A percentile compares a stretch with the other conserved stretches of the same genome.
phyloP scores from a whole-genome alignment of 1,140 invertebrate species.

The Yoshiicerus persimilis region DNA sequence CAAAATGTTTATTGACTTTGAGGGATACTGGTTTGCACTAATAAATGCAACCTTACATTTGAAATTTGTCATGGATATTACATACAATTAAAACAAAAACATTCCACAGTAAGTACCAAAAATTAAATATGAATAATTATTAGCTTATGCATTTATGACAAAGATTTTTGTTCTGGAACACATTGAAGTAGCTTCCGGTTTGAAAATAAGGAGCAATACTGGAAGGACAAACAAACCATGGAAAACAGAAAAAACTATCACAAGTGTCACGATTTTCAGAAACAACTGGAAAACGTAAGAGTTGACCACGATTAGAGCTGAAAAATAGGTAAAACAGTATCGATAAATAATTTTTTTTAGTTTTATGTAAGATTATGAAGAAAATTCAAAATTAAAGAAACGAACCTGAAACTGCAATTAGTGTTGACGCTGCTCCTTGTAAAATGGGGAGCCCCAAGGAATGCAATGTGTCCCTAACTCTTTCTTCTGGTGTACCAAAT shows the following conservation, averaged over 20 bases:
- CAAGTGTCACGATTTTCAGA: conserved; percentile 96
- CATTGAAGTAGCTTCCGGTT: not conserved
- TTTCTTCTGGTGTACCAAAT: conserved; percentile 66
- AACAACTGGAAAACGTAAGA: conserved; percentile 96
- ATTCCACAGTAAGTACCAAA: too few species aligned
- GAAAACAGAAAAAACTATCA: conserved; percentile 88
- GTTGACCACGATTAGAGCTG: conserved; percentile 81
- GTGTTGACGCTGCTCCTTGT: conserved; percentile 88
- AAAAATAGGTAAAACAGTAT: too few species aligned
- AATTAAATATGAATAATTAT: too few species aligned
- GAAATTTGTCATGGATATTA: too few species aligned
- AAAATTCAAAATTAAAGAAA: too few species aligned
- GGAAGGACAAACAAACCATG: conserved; percentile 89
- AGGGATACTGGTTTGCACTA: too few species aligned
- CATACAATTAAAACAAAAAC: too few species aligned
- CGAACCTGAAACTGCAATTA: conserved; percentile 82
- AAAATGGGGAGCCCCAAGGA: conserved; percentile 78
- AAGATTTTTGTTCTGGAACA: not conserved
- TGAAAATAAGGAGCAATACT: conserved; percentile 66
- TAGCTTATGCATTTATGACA: too few species aligned
- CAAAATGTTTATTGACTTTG: too few species aligned
- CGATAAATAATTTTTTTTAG: too few species aligned
- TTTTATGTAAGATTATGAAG: too few species aligned
- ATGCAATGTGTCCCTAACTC: conserved; percentile 80
- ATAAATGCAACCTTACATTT: too few species aligned